Evolutionary conservation across 2,888 invertebrate species (phyloP).

Genomic region (Branchinecta sandiegonensis): DNA sequence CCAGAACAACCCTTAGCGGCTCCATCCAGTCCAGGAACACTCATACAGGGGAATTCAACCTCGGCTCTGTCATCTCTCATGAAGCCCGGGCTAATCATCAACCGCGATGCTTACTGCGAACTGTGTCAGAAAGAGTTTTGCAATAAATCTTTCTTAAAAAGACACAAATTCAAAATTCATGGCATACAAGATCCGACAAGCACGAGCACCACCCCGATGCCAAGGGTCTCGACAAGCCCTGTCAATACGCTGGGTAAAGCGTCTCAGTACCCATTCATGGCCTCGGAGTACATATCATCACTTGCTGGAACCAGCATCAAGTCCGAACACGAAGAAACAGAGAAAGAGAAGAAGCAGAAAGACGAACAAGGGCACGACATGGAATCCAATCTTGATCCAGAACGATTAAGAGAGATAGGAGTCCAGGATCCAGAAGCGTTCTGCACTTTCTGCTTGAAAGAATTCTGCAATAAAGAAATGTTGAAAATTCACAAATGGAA

Average conservation of each 20-base stretch:
- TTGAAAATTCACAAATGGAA: constrained; percentile 80
- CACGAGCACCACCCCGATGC: constrained; percentile 13
- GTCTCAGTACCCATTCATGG: constrained; percentile 12
- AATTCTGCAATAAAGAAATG: constrained; percentile 85
- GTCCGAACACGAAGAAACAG: not conserved
- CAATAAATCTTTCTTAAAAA: constrained; percentile 53
- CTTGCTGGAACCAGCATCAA: constrained; percentile 8
- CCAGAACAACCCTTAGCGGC: not conserved
- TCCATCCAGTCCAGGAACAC: constrained; percentile 16
- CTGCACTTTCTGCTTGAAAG: constrained; percentile 82
- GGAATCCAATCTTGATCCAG: constrained; percentile 43
- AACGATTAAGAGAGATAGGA: constrained; percentile 58
- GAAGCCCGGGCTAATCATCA: constrained; percentile 26
- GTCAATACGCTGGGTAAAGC: constrained; percentile 4
- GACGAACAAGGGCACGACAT: constrained; percentile 13
- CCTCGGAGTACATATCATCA: constrained; percentile 11
- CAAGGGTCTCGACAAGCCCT: constrained; percentile 14
- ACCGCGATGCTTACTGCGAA: constrained; percentile 44
- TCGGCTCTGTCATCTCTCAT: not conserved
- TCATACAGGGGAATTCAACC: too few species aligned
- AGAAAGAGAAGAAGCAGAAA: constrained; percentile 2
- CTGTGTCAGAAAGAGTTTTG: constrained; percentile 57
- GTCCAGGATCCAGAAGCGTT: constrained; percentile 77
- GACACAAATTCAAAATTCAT: constrained; percentile 53
- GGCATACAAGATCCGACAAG: constrained; percentile 35